Base-by-base conservation (phyloP, 2,888 invertebrate species). In the Rhabditoides inermis region DNA sequence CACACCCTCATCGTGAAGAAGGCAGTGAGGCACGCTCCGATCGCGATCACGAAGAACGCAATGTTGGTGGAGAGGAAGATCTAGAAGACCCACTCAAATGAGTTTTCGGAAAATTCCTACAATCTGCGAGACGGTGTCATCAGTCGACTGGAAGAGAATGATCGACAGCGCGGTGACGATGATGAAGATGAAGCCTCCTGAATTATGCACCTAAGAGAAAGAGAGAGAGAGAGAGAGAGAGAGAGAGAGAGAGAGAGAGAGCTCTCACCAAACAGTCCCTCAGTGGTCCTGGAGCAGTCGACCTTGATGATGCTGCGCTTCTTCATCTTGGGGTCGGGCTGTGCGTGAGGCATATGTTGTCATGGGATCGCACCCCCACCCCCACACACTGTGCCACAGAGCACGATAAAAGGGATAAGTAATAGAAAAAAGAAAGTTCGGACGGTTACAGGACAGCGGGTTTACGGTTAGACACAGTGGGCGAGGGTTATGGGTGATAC, bases 231-330 rank as follows among this genome's bases (percentile, higher is more conserved):
- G 20, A 1, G 23, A 2, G 7, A 41, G 26, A 22, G 6, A 15
- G 28, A n/a, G 27, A 44, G 4, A 28, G 3, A n/a, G 18, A 3
- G 26, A 27, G n/a, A 10, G 5, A 6, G 23, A 23, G n/a, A 30
- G 18, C 26, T 41, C 49, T 44, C 65, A 23, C 52, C 57, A 23
- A 67, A 67, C 0, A 67, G 42, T 1, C 67, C 67, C 53, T 67
- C 67, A 1, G 67, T 56, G 4, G 63, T 67, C 54, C 67, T 35
- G 2, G 67, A 67, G 35, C 67, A 67, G 42, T 67, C 67, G n/a
- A 67, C 64, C 30, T 59, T 64, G 23, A 67, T 51, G 35, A 64
- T 53, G 30, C 61, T 67, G 15, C 64, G 44, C 46, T 64, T 63
- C 27, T 48, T 52, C 55, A 61, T 53, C 42, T 45, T n/a, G n/a